Conservation (phyloP, 2,888 invertebrate genomes). For the Agonopterix alstromeriana region DNA sequence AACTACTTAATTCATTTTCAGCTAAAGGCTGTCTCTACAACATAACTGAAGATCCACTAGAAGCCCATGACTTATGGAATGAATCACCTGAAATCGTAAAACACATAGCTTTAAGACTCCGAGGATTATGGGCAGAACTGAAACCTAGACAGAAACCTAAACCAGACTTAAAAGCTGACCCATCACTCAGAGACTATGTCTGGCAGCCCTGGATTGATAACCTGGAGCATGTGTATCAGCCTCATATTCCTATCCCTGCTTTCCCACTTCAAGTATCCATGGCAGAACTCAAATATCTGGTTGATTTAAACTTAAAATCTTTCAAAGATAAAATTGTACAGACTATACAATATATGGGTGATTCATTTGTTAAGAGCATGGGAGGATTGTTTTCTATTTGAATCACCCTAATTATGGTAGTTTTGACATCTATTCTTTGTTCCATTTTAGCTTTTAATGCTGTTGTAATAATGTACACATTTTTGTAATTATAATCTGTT, state of each 20-base stretch:
- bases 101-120: conserved; percentile 27
- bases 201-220: conserved; percentile 37
- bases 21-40: conserved; percentile 42
- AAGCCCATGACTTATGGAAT: conserved; percentile 36
- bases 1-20: conserved; percentile 18
- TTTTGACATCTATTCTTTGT: neutral
- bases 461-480: too few relatives aligned
- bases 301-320: conserved; percentile 27
- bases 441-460: neutral
- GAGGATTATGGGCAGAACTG: conserved; percentile 31
- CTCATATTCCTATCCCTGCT: conserved; percentile 13
- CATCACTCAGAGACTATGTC: conserved; percentile 26
- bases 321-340: conserved; percentile 26
- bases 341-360: conserved; percentile 25
- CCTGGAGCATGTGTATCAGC: conserved; percentile 22
- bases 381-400: conserved; percentile 24
- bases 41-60: conserved; percentile 33
- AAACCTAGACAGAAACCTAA: conserved; percentile 23
- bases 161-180: conserved; percentile 30
- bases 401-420: neutral
- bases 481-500: too few relatives aligned
- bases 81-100: conserved; percentile 26
- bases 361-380: conserved; percentile 27
- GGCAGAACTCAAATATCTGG: conserved; percentile 31
- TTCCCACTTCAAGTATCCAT: conserved; percentile 35